phyloP scores from a whole-genome alignment of 2,797 vertebrate genomes.

The Epinephelus awoara region DNA sequence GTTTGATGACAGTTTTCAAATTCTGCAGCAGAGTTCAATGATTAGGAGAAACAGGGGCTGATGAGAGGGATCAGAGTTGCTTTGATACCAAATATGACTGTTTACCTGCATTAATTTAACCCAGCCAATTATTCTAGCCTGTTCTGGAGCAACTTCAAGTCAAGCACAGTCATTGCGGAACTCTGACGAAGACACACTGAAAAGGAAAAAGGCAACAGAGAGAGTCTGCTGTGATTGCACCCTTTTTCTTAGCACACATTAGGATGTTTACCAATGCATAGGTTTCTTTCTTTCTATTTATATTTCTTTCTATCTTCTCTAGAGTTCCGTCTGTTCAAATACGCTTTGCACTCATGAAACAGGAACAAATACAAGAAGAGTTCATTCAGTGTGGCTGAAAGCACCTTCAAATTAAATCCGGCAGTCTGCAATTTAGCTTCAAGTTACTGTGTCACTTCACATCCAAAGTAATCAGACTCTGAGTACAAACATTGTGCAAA shows the following conservation, averaged over 20 bases:
- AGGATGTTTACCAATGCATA: conserved; percentile 11
- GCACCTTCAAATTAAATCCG: conserved; percentile 39
- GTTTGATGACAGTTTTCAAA: conserved; percentile 39
- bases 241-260: not conserved
- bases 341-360: not conserved
- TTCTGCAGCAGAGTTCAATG: conserved; percentile 28
- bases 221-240: not conserved
- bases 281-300: conserved; percentile 16
- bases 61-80: conserved; percentile 45
- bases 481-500: conserved; percentile 37
- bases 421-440: conserved; percentile 42
- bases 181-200: conserved; percentile 9
- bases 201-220: conserved; percentile 16
- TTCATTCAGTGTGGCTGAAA: conserved; percentile 32
- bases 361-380: not conserved
- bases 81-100: conserved; percentile 47
- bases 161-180: conserved; percentile 12
- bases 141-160: conserved; percentile 20
- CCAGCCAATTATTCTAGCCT: conserved; percentile 4
- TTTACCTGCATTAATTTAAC: conserved; percentile 53
- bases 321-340: conserved; percentile 26
- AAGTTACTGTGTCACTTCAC: conserved; percentile 40
- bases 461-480: conserved; percentile 39
- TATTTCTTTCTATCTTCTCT: not conserved
- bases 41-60: conserved; percentile 33